A percentile compares a stretch with the other conserved stretches of the same genome.
Conservation (phyloP, 2,113 vertebrate genomes). For the Gallinago paraguaiae region DNA sequence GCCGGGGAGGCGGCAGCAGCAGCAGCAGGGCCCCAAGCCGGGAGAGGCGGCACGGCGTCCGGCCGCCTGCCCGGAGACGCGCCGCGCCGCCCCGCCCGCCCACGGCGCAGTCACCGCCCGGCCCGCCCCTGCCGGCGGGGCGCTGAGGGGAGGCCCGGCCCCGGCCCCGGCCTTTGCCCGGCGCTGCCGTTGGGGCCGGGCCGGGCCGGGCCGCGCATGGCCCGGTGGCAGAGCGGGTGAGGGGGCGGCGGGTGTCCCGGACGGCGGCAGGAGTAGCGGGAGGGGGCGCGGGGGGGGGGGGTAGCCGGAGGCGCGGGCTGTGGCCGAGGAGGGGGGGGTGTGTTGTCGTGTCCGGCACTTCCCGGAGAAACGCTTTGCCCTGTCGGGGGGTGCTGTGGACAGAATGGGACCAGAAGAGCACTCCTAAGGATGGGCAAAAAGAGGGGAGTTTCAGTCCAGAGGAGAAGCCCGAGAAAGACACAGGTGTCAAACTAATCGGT, state of each 20-base stretch:
- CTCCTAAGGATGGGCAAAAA: background rate
- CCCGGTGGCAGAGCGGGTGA: background rate
- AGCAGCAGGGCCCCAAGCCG: background rate
- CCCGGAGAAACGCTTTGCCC: background rate
- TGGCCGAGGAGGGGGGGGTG: background rate
- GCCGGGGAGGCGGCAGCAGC: background rate
- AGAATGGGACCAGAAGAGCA: background rate
- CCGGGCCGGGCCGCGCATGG: too few species aligned
- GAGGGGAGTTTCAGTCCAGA: fast-evolving
- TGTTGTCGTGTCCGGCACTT: background rate
- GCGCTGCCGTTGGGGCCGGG: background rate
- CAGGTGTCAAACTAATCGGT: background rate
- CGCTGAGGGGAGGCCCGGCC: background rate
- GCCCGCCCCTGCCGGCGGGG: background rate
- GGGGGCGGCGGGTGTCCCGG: too few species aligned
- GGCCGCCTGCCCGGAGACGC: background rate
- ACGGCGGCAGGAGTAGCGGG: background rate
- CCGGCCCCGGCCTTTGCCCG: background rate
- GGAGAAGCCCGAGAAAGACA: too few species aligned
- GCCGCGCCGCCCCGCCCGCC: background rate
- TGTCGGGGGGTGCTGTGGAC: background rate
- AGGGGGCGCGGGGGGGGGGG: too few species aligned
- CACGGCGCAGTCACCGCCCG: background rate
- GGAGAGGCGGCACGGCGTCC: background rate
- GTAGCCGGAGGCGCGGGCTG: background rate